These are phyloP conservation scores for Cervus canadensis DNA, from an alignment of 2,113 vertebrate genomes.

Conservation along the genomic window DNA sequence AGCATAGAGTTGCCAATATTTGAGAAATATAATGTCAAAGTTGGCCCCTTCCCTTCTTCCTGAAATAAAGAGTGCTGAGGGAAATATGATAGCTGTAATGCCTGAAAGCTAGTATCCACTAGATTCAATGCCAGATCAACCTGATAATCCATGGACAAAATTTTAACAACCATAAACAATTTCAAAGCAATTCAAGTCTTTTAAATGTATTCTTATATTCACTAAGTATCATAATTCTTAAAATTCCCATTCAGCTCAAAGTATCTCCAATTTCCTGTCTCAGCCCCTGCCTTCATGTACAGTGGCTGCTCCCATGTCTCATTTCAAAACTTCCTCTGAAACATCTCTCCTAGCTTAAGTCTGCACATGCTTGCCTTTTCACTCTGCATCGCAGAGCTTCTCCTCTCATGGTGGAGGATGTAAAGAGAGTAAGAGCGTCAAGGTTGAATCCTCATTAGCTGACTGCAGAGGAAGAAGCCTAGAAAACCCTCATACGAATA, in stretches of 20 bases:
- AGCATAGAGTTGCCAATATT: background rate
- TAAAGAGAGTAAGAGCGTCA: background rate
- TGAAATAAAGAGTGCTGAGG: background rate
- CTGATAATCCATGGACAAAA: background rate
- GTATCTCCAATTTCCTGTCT: background rate
- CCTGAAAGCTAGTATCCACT: background rate
- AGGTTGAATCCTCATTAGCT: background rate
- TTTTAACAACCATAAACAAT: background rate
- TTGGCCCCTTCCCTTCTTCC: background rate
- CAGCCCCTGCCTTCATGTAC: background rate
- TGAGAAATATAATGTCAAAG: background rate
- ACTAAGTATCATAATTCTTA: background rate
- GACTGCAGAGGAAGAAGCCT: background rate
- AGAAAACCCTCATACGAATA: background rate
- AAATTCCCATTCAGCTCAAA: background rate
- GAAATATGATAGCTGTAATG: background rate
- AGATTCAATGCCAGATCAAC: background rate
- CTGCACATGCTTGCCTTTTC: background rate
- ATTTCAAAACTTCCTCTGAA: background rate
- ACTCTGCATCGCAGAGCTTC: background rate
- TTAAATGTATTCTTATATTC: background rate
- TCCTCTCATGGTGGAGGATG: background rate
- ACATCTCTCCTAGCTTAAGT: background rate
- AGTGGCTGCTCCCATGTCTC: background rate
- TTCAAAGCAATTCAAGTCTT: background rate